These are phyloP conservation scores for Cassiopea xamachana DNA, from an alignment of 30 jellyfish, hydroid and myxozoan genomes.

Conservation along the genomic window DNA sequence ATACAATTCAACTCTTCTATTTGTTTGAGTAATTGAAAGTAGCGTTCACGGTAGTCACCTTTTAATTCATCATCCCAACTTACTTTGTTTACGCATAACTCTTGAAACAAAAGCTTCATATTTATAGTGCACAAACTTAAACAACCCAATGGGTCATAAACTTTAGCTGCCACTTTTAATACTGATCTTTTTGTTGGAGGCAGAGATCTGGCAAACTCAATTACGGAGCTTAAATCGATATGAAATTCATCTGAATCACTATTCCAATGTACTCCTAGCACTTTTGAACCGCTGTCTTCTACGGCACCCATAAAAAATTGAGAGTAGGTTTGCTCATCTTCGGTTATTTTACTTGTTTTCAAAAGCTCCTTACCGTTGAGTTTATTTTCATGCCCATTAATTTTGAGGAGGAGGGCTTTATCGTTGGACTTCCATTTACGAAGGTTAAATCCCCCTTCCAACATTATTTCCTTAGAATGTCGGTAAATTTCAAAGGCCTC, in stretches of 20 bases:
- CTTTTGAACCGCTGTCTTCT: background rate
- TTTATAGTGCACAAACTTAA: slow-evolving; percentile 18
- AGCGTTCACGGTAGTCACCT: background rate
- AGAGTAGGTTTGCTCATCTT: slow-evolving; percentile 28
- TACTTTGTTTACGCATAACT: background rate
- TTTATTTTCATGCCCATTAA: background rate
- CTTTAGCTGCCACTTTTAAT: slow-evolving; percentile 25
- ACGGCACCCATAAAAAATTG: background rate
- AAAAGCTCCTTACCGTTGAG: background rate
- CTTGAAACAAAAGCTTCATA: slow-evolving; percentile 4
- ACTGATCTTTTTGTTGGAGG: slow-evolving; percentile 33
- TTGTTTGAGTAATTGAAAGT: background rate
- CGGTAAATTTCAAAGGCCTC: slow-evolving; percentile 48
- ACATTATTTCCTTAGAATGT: slow-evolving; percentile 10
- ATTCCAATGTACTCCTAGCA: slow-evolving; percentile 36
- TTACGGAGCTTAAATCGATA: background rate
- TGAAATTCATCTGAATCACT: background rate
- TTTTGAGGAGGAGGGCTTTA: background rate
- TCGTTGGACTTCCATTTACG: slow-evolving; percentile 41
- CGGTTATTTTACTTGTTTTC: background rate
- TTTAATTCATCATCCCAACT: slow-evolving; percentile 18
- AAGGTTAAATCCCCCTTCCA: slow-evolving; percentile 37
- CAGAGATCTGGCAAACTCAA: slow-evolving; percentile 2
- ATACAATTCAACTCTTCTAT: background rate
- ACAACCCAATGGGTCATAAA: slow-evolving; percentile 34